These are phyloP conservation scores for Tragelaphus buxtoni DNA, from an alignment of 2,113 vertebrate species.

Conservation along the genomic window DNA sequence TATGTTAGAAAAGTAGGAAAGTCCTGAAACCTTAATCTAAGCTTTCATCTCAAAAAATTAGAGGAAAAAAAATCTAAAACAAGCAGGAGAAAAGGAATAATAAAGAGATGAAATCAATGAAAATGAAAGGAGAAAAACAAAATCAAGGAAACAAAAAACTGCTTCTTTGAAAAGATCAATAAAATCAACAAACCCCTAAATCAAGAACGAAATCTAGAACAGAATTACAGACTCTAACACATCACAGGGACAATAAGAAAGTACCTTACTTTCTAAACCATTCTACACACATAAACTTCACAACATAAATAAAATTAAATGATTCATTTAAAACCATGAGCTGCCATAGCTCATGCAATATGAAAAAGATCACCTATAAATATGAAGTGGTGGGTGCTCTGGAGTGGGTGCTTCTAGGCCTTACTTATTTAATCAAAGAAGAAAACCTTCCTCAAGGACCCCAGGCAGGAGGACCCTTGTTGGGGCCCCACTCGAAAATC, in stretches of 20 bases:
- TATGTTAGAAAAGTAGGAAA: neutral
- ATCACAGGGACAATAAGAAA: neutral
- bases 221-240: neutral
- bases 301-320: neutral
- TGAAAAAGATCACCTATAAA: neutral
- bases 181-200: neutral
- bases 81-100: neutral
- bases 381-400: neutral
- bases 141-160: neutral
- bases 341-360: neutral
- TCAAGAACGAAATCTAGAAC: neutral
- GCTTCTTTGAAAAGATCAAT: neutral
- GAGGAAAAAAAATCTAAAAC: neutral
- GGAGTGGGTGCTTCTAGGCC: no score
- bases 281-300: neutral
- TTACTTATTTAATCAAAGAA: no score
- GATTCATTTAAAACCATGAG: neutral
- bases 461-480: no score
- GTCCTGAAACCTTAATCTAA: neutral
- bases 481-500: no score
- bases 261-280: neutral
- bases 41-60: neutral
- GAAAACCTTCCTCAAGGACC: no score
- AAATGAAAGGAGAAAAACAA: neutral
- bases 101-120: neutral